Evolutionary conservation across 2,888 invertebrate species (phyloP), one percentile per base, ranked within the genome.

Genomic region (Athripsodes cinereus): DNA sequence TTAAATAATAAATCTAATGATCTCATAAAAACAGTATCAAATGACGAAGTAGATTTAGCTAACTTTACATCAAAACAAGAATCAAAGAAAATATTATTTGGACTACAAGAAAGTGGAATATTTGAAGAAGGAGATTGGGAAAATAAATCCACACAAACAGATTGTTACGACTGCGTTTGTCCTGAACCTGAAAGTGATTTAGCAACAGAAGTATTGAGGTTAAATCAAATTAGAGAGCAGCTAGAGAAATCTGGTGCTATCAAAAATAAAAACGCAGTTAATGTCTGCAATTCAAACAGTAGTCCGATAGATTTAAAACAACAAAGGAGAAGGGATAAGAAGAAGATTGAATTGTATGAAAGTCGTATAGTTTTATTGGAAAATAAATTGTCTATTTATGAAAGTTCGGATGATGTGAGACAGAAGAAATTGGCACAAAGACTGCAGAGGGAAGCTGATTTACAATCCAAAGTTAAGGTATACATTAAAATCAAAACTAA

Each of bases 51-150:
- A 26, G 54, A 48, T 22, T 46, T 52, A 53, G 69, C 78, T 50
- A 77, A 78, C 64, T 40, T 13, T 16, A 76, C 75, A 65, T 74
- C 74, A 64, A 70, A 68, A 60, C 76, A 77, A 61, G 78, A 78
- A 59, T 60, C 63, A 11, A 75, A 72, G 69, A 82, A 73, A 72
- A 80, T 76, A 64, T 78, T 70, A 63, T 81, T 76, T 66, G 75
- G 84, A 66, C 74, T 88, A 22, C 87, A 87, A 67, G 88, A 88
- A 68, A 87, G 87, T 66, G 88, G 88, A 22, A 87, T 88, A 64
- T 88, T 87, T 67, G 87, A 86, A 67, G 84, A 78, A 49, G 80
- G 74, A 26, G 80, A 79, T 64, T 74, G 76, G 58, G 76, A 76
- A 61, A 71, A 71, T 46, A 76, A 72, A 62, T 68, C 73, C 62